Conservation (phyloP, 2,113 vertebrate species). For the Myrmophylax atrothorax region DNA sequence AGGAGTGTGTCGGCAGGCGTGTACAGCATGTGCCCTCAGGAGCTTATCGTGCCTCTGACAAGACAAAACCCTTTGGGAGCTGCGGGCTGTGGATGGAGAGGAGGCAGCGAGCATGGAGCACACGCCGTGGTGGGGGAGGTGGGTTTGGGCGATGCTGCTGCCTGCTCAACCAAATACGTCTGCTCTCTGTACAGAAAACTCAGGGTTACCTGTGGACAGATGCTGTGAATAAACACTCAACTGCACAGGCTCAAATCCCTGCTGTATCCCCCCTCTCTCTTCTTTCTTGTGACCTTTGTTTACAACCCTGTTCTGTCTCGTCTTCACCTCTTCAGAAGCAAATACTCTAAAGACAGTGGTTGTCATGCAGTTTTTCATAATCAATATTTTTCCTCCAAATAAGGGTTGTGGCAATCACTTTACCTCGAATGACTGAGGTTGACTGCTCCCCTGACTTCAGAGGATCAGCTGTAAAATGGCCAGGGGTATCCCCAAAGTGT, state of each 20-base stretch:
- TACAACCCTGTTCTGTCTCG: neutral
- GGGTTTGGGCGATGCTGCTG: neutral
- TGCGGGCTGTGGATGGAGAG: neutral
- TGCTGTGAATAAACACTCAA: neutral
- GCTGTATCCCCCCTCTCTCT: neutral
- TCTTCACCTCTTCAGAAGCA: neutral
- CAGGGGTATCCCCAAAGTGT: neutral
- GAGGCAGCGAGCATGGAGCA: neutral
- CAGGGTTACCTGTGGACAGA: neutral
- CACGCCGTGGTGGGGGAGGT: neutral
- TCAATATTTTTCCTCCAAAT: neutral
- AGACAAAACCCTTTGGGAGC: neutral
- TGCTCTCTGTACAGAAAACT: rapidly evolving
- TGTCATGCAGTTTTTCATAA: neutral
- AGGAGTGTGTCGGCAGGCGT: neutral
- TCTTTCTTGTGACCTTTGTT: neutral
- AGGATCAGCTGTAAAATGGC: neutral
- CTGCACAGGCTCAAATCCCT: neutral
- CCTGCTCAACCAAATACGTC: neutral
- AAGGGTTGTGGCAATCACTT: neutral
- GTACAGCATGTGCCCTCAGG: neutral
- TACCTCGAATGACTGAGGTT: neutral
- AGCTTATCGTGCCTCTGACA: neutral
- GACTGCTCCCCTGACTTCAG: neutral
- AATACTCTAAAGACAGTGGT: neutral